Evolutionary conservation across 53 echinoderm and acorn worm species (phyloP), one percentile per base, ranked within the genome.

Genomic region (Crossaster papposus): DNA sequence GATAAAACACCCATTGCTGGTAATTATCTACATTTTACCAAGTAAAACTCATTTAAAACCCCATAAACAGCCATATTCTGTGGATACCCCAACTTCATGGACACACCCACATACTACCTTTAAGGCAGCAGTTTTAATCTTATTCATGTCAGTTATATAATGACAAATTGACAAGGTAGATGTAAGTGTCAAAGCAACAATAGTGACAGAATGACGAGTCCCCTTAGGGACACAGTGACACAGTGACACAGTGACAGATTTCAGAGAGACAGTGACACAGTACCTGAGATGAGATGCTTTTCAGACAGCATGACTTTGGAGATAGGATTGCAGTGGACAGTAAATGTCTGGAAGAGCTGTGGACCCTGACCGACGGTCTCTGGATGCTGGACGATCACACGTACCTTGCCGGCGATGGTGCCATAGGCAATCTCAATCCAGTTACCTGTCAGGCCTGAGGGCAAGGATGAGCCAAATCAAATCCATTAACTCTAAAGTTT

Each of bases 361-460:
- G 96, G 99, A 14, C 96, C 99, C 54, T 99, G 99, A 32, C 99
- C 99, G 24, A 98, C 96, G 0, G 98, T 98, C 92, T 96, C 98
- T 10, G 97, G 97, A 64, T 97, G 97, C 86, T 97, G 97, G 35
- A 97, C 96, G 4, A 96, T 96, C 85, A 96, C 96, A 30, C 96
- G 54, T 1, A 94, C 95, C 89, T 96, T 96, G 35, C 96, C 99
- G 7, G 99, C 94, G 79, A 93, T 96, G 18, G 99, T 99, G 11
- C 99, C 99, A 81, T 99, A 99, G 3, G 99, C 96, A 33, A 99
- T 99, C 95, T 99, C 99, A 72, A 99, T 96, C 99, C 99, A 99
- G 90, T 99, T 99, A 23, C 99, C 99, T 76, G 91, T 93, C 51
- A 94, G 74, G 72, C 94, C 96, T 99, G 91, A 30, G 90, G 82